Base-by-base conservation (phyloP, 2,113 vertebrate species). In the Channa argus region DNA sequence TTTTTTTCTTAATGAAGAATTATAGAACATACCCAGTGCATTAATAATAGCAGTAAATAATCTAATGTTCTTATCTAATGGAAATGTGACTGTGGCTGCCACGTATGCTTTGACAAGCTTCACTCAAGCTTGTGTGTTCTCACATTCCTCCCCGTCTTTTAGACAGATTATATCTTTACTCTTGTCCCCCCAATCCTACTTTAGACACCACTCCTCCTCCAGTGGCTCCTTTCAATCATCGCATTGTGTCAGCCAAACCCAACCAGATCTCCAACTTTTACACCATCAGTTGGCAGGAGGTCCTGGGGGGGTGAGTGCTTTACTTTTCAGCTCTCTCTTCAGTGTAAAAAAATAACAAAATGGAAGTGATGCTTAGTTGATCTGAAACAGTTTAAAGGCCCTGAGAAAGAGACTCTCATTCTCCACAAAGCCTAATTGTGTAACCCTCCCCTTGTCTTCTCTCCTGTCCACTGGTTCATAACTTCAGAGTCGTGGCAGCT, bases 211-310 rank as follows among this genome's bases (percentile, higher is more conserved):
- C 55, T 47, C 90, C 86, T 3, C 94, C 95, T 70, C 94, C 95
- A 14, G 37, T 92, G 0, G 97, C 98, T 66, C 97, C 98, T 4
- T 99, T 99, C 65, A 94, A 90, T 84, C 98, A 99, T 75, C 95
- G 96, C 37, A 92, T 98, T 14, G 96, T 99, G 61, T 96, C 95
- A 41, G 94, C 96, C 75, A 99, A 96, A 86, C 95, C 95, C 73
- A 91, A 93, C 78, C 94, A 95, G 41, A 95, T 99, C 85, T 94
- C 81, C 86, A 97, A 93, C 85, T 96, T 96, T 79, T 99, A 99
- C 72, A 95, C 93, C 10, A 96, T 99, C 92, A 96, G 94, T 78
- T 89, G 94, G 74, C 92, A 95, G 38, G 97, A 98, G 82, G 75
- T 98, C 68, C 87, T 99, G 8, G 98, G 98, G 90, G 97, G 97